phyloP scores from a whole-genome alignment of 2,113 vertebrate species.

The Camelus bactrianus region DNA sequence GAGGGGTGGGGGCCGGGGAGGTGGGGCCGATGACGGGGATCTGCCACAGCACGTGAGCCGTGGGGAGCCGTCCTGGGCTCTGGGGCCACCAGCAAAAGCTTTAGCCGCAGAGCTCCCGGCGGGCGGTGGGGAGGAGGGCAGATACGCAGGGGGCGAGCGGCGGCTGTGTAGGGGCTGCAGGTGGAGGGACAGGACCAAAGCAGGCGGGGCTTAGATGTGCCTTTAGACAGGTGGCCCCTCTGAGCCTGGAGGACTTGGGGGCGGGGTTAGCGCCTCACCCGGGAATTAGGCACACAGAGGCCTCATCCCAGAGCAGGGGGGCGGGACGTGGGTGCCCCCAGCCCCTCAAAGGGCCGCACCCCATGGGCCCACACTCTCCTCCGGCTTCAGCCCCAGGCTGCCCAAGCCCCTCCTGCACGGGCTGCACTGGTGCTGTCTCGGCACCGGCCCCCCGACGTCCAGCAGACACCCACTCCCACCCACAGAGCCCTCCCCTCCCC shows the following conservation, averaged over 20 bases:
- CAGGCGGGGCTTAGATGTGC: accelerated
- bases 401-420: background rate
- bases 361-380: background rate
- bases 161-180: no score
- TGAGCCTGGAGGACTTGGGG: background rate
- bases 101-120: no score
- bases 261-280: background rate
- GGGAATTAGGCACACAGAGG: background rate
- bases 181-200: background rate
- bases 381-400: background rate
- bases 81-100: no score
- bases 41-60: background rate
- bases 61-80: background rate
- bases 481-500: accelerated
- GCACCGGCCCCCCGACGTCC: background rate
- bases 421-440: background rate
- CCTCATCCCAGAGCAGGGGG: background rate
- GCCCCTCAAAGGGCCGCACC: background rate
- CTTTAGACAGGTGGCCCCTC: background rate
- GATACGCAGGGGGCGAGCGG: background rate
- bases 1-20: no score
- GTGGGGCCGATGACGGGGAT: background rate
- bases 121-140: no score
- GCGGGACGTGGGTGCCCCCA: no score
- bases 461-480: background rate